Conservation (phyloP, 2,888 invertebrate species). For the Rhyacophila evoluta region DNA sequence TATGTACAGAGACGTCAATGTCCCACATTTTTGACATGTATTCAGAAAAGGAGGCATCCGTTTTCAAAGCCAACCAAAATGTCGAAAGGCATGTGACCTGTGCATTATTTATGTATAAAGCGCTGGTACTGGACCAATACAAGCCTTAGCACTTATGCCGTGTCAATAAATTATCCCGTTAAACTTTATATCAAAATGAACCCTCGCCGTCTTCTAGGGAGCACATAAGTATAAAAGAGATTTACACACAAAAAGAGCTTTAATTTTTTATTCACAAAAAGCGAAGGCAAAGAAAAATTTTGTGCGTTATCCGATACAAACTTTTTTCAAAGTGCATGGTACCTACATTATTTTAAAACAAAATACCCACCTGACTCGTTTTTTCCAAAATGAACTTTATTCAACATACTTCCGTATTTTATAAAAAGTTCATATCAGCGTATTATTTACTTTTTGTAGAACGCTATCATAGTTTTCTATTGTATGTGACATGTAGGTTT, state of each 20-base stretch:
- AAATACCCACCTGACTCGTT: too few species aligned
- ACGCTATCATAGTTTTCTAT: too few species aligned
- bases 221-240: constrained; percentile 16
- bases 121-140: constrained; percentile 8
- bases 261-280: constrained; percentile 10
- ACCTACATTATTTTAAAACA: background rate
- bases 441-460: too few species aligned
- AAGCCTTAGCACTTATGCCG: constrained; percentile 52
- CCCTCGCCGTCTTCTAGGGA: constrained; percentile 39
- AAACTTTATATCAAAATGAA: constrained; percentile 52
- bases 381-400: too few species aligned
- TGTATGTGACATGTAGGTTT: too few species aligned
- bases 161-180: constrained; percentile 53
- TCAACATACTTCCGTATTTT: too few species aligned
- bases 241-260: constrained; percentile 17
- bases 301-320: background rate
- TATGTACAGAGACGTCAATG: background rate
- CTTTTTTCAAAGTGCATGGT: background rate
- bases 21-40: background rate
- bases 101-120: constrained; percentile 50
- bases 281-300: background rate
- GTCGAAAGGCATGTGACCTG: constrained; percentile 35
- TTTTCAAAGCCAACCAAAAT: constrained; percentile 25
- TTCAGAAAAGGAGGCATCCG: constrained; percentile 7
- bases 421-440: too few species aligned